Conservation (phyloP, 2,888 invertebrate genomes). For the Marronus borbonicus region DNA sequence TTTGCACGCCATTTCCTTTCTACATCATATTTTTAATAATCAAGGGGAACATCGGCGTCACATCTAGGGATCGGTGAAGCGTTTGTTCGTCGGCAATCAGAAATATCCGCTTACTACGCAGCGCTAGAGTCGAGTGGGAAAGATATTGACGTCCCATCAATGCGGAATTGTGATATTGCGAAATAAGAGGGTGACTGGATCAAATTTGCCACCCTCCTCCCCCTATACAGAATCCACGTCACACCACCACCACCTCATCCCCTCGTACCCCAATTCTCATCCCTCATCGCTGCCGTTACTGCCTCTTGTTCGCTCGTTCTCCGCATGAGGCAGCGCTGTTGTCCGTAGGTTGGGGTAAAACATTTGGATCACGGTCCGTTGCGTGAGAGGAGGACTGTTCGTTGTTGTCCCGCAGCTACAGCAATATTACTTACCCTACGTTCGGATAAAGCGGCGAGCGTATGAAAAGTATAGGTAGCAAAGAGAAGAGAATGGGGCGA, state of each 20-base stretch:
- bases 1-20: conserved; percentile 29
- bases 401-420: conserved; percentile 54
- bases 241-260: conserved; percentile 19
- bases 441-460: conserved; percentile 37
- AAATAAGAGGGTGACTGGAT: conserved; percentile 50
- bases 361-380: conserved; percentile 53
- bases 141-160: conserved; percentile 51
- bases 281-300: conserved; percentile 22
- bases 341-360: conserved; percentile 51
- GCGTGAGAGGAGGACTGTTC: conserved; percentile 50
- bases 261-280: neutral
- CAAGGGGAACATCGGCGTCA: conserved; percentile 42
- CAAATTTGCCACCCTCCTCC: conserved; percentile 50
- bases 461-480: conserved; percentile 36
- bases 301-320: conserved; percentile 41
- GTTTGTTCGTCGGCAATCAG: conserved; percentile 50
- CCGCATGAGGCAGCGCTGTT: conserved; percentile 39
- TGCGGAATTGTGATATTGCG: conserved; percentile 51
- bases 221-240: conserved; percentile 26
- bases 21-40: conserved; percentile 44
- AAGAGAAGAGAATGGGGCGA: conserved; percentile 12
- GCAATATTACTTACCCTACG: conserved; percentile 49
- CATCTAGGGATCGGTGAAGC: conserved; percentile 40
- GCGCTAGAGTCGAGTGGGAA: conserved; percentile 49
- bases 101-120: conserved; percentile 50